Conservation (phyloP, 2,888 invertebrate genomes). For the Rapana venosa region DNA sequence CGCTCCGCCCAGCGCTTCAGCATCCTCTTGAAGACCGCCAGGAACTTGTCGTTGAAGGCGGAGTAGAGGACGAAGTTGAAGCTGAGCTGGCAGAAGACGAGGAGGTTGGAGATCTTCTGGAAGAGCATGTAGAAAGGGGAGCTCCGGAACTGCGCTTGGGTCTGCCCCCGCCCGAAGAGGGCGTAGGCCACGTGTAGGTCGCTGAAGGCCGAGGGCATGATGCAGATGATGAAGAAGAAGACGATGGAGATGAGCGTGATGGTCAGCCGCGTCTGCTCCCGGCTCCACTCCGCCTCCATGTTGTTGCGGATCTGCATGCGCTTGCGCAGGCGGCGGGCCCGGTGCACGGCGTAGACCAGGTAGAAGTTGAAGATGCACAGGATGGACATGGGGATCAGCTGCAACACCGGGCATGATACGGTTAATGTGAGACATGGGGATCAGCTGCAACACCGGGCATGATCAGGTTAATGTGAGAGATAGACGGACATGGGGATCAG, state of each 20-base stretch:
- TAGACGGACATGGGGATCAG: too few species aligned
- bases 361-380: constrained; percentile 66
- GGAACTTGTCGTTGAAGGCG: constrained; percentile 72
- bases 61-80: constrained; percentile 76
- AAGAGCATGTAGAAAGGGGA: constrained; percentile 56
- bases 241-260: constrained; percentile 73
- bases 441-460: too few species aligned
- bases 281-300: constrained; percentile 64
- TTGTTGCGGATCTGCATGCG: constrained; percentile 64
- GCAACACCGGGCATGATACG: neutral
- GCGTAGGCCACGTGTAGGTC: constrained; percentile 68
- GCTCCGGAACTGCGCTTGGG: constrained; percentile 21
- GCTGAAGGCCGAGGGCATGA: constrained; percentile 72
- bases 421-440: too few species aligned
- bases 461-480: too few species aligned
- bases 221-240: constrained; percentile 71
- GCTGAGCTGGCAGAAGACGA: constrained; percentile 71
- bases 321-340: constrained; percentile 61
- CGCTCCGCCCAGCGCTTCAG: constrained; percentile 39
- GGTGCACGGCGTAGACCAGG: constrained; percentile 66
- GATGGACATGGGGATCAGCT: constrained; percentile 67
- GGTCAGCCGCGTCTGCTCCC: constrained; percentile 72
- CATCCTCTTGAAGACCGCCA: constrained; percentile 49
- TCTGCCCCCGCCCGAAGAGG: constrained; percentile 60
- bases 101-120: constrained; percentile 68